phyloP scores from a whole-genome alignment of 53 echinoderm and acorn worm species.

The Arbacia lixula region DNA sequence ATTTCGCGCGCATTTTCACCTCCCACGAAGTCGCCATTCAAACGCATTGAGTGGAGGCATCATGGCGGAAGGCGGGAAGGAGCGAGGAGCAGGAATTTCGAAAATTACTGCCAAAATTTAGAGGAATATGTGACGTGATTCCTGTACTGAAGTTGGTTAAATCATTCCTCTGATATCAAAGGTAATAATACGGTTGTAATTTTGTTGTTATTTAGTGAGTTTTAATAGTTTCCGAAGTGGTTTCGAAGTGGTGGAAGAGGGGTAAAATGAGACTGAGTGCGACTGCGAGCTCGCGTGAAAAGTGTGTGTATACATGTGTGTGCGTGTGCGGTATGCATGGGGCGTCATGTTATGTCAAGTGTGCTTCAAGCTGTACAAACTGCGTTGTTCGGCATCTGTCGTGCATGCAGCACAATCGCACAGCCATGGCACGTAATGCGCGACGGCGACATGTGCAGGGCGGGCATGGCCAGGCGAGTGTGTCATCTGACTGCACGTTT shows the following conservation, averaged over 20 bases:
- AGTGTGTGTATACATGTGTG: not conserved
- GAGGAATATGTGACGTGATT: not conserved
- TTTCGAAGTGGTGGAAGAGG: constrained; percentile 6
- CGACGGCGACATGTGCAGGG: no score
- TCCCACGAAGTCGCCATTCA: constrained; percentile 52
- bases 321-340: not conserved
- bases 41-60: constrained; percentile 34
- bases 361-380: not conserved
- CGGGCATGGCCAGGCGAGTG: not conserved
- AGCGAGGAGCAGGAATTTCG: constrained; percentile 1
- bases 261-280: not conserved
- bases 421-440: no score
- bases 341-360: not conserved
- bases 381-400: no score
- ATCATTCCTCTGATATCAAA: not conserved
- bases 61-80: constrained; percentile 62
- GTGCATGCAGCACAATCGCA: no score
- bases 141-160: constrained; percentile 13
- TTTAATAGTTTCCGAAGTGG: not conserved
- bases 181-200: not conserved
- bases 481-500: no score
- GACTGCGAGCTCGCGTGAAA: not conserved
- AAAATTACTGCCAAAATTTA: constrained; percentile 27
- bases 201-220: not conserved
- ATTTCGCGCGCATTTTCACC: constrained; percentile 60